Percentiles rank a stretch among this genome's conserved stretches.
Conservation (phyloP, 2,797 vertebrate genomes). For the Setipinna tenuifilis region DNA sequence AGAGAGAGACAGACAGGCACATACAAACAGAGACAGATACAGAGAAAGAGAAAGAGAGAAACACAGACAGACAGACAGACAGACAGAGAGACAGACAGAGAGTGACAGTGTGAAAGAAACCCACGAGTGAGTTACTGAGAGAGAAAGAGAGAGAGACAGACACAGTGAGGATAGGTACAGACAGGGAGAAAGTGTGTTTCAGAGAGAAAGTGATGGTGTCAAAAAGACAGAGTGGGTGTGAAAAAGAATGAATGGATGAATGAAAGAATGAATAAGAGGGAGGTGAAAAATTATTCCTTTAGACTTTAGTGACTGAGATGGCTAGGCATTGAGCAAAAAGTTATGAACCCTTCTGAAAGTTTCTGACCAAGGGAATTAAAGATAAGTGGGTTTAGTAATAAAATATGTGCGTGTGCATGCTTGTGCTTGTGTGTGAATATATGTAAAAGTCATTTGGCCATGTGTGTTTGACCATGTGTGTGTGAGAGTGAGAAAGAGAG, state of each 20-base stretch:
- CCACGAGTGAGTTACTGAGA: conserved; percentile 44
- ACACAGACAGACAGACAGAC: too few species aligned
- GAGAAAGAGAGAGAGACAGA: conserved; percentile 60
- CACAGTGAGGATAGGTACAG: too few species aligned
- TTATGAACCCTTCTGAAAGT: not conserved
- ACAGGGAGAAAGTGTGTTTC: too few species aligned
- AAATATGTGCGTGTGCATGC: too few species aligned
- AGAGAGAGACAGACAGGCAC: not conserved
- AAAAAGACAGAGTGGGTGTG: not conserved
- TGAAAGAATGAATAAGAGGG: not conserved
- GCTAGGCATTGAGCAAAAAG: not conserved
- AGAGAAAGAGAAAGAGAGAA: conserved; percentile 63
- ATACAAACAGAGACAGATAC: conserved; percentile 34
- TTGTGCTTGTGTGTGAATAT: too few species aligned
- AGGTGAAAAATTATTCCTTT: not conserved
- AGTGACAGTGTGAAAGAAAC: conserved; percentile 10
- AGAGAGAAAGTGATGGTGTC: not conserved
- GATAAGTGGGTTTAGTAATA: too few species aligned
- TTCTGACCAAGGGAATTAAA: not conserved
- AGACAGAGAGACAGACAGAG: too few species aligned
- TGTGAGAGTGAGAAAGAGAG: not conserved
- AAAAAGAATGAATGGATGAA: not conserved
- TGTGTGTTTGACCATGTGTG: not conserved
- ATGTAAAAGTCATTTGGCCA: too few species aligned
- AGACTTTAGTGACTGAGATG: not conserved